Conservation (phyloP, 2,113 vertebrate genomes). For the Ciconia maguari region DNA sequence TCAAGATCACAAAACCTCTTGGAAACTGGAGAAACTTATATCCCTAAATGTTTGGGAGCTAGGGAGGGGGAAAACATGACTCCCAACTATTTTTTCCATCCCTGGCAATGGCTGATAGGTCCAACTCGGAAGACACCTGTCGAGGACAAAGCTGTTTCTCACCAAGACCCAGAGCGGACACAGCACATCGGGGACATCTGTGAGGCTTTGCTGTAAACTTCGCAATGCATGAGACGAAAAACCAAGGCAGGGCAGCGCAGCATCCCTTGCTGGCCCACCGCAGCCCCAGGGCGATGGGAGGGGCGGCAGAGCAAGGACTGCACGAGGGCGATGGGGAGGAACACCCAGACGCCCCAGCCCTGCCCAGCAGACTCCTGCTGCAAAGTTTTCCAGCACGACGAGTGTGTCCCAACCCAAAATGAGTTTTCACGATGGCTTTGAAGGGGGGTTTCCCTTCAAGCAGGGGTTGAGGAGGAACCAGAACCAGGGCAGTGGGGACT, state of each 20-base stretch:
- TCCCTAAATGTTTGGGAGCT: neutral
- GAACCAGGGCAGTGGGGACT: neutral
- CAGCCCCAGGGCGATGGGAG: neutral
- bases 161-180: fast-evolving
- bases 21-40: neutral
- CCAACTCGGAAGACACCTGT: neutral
- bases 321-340: fast-evolving
- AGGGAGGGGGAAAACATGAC: fast-evolving
- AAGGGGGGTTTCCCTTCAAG: neutral
- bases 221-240: fast-evolving
- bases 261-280: neutral
- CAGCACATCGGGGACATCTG: neutral
- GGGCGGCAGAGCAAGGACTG: no score
- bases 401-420: neutral
- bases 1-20: neutral
- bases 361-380: neutral
- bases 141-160: neutral
- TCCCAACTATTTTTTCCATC: neutral
- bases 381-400: neutral
- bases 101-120: fast-evolving
- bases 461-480: neutral
- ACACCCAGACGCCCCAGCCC: fast-evolving
- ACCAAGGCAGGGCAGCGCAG: neutral
- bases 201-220: neutral
- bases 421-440: neutral